A percentile compares a stretch with the other conserved stretches of the same genome.
Conservation (phyloP, 2,797 vertebrate genomes). For the Onychomys torridus region DNA sequence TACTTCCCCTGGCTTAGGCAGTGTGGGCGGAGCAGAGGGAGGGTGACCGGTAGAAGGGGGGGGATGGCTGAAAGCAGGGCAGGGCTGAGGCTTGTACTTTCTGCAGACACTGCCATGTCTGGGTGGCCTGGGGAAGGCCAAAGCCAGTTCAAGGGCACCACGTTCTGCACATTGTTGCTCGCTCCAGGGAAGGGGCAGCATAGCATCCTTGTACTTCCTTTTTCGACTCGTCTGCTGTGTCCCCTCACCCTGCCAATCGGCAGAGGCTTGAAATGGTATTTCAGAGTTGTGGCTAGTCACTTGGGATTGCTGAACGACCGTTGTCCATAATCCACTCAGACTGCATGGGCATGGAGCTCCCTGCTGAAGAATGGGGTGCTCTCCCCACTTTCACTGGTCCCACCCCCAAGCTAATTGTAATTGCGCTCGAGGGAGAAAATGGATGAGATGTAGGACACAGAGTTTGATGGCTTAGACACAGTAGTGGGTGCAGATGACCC, state of each 20-base stretch:
- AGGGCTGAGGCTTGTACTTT: accelerated
- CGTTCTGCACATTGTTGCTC: not conserved
- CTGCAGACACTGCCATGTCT: accelerated
- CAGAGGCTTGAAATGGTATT: not conserved
- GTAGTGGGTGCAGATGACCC: not conserved
- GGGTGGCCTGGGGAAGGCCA: not conserved
- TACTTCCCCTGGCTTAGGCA: not conserved
- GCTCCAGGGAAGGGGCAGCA: not conserved
- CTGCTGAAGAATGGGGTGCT: not conserved
- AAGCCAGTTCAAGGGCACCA: accelerated
- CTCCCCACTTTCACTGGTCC: not conserved
- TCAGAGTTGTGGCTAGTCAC: not conserved
- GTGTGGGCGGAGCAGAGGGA: not conserved
- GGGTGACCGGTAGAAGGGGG: not conserved
- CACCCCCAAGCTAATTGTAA: not conserved
- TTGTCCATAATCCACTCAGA: not conserved
- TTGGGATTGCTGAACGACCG: not conserved
- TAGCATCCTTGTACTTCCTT: not conserved
- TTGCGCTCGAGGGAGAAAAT: not conserved
- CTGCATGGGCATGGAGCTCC: not conserved
- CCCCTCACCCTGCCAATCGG: not conserved
- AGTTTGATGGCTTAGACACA: not conserved
- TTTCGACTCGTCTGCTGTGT: not conserved
- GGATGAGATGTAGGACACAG: not conserved
- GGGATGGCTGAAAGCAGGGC: not conserved